Evolutionary conservation across 2,888 invertebrate genomes (phyloP).

Genomic region (Achlya flavicornis): DNA sequence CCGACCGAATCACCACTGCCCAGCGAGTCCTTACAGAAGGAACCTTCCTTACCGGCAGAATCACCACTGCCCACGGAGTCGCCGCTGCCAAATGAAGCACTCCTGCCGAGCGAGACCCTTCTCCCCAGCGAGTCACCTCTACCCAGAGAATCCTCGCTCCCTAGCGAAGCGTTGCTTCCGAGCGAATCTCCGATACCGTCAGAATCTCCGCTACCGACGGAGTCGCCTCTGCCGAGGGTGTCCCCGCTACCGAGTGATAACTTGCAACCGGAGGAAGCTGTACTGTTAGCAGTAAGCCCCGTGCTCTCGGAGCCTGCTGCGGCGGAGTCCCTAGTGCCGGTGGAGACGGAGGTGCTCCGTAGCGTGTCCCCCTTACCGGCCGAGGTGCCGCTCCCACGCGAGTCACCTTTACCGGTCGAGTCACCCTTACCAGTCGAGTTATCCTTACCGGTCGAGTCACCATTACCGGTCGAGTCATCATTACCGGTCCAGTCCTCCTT

Average conservation of each 20-base stretch:
- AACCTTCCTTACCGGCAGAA: constrained; percentile 27
- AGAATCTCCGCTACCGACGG: constrained; percentile 36
- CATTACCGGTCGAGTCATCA: constrained; percentile 26
- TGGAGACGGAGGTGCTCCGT: not conserved
- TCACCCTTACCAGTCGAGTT: constrained; percentile 29
- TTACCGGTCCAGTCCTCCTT: constrained; percentile 15
- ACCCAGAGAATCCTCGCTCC: constrained; percentile 36
- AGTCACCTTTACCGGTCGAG: constrained; percentile 25
- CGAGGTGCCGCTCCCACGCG: constrained; percentile 22
- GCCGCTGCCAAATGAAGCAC: constrained; percentile 31
- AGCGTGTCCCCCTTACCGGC: constrained; percentile 24
- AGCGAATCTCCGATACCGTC: constrained; percentile 22
- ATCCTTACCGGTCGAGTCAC: constrained; percentile 26
- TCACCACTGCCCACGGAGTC: constrained; percentile 37
- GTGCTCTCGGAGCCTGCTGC: constrained; percentile 5
- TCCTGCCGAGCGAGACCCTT: constrained; percentile 31
- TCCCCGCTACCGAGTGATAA: constrained; percentile 26
- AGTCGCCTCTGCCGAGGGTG: constrained; percentile 34
- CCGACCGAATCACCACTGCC: constrained; percentile 35
- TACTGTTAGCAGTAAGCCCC: not conserved
- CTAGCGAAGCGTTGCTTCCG: constrained; percentile 31
- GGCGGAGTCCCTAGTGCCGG: constrained; percentile 11
- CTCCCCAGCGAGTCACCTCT: constrained; percentile 33
- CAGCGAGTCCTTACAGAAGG: constrained; percentile 27
- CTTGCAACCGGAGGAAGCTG: constrained; percentile 22